Evolutionary conservation across 2,113 vertebrate species (phyloP), one percentile per base, ranked within the genome.

Genomic region (Pteropus alecto): DNA sequence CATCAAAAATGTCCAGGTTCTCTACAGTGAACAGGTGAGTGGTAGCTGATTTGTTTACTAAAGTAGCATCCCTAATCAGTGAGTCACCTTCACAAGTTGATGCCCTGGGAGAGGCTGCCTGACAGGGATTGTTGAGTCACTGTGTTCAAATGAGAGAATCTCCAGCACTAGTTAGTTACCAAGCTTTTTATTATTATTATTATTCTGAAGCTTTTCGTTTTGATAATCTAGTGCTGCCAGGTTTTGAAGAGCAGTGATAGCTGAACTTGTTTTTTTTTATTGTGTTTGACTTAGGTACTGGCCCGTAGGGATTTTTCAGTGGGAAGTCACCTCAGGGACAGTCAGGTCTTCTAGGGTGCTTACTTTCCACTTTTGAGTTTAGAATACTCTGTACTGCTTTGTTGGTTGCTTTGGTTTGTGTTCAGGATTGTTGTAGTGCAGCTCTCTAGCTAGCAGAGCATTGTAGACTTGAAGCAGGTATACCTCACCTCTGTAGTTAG

Each of bases 1-100:
- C 97, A 99, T 99, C 98, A 99, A 99, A 98, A 99, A 99, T 28
- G 99, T 99, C 98, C 99, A 99, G 98, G 99, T 99, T 99, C 99
- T 99, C 95, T 99, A 99, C 99, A 99, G 99, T 97, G 99, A 99
- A 98, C 99, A 99, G 99, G 99, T 99, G 97, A 98, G 99, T 97
- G 18, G 38, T 16, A 65, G 16, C 0, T 0, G 0, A 38, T 73
- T 92, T 68, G 1, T 41, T 94, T 74, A 16, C 65, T 87, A 10
- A 0, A 24, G 43, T 70, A 85, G 41, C 61, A 58, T 87, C 70
- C 48, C 70, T 84, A 3, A 10, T 48, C 10, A 30, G 21, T 82
- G 43, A 95, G 30, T 56, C 3, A 6, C 33, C 8, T 48, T 18
- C n/a, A 68, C 63, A 33, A 41, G 1, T 33, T 70, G 33, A 28